phyloP scores from a whole-genome alignment of 2,113 vertebrate genomes.

The Neopipo cinnamomea region DNA sequence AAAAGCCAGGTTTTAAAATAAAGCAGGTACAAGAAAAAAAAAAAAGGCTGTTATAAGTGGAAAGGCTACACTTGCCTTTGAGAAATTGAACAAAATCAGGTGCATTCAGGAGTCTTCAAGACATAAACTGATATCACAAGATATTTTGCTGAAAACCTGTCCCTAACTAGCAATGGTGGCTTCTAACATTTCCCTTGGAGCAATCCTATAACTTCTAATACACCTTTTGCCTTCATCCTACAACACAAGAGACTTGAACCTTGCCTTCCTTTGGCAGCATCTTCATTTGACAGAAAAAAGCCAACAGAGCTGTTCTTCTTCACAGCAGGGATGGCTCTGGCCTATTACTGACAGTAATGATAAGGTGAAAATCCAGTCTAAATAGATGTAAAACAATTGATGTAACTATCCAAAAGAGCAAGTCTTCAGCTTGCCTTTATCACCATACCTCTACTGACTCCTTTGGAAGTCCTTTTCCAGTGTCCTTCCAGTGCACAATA shows the following conservation, averaged over 20 bases:
- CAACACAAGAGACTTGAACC: not conserved
- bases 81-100: not conserved
- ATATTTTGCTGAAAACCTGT: not conserved
- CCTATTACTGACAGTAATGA: not conserved
- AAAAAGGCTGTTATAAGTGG: not conserved
- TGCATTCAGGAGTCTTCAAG: not conserved
- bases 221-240: not conserved
- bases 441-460: not conserved
- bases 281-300: not conserved
- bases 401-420: not conserved
- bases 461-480: no score
- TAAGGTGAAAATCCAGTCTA: not conserved
- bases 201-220: not conserved
- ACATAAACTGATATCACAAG: not conserved
- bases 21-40: not conserved
- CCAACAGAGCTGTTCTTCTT: not conserved
- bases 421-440: not conserved
- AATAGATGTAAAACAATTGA: not conserved
- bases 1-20: constrained; percentile 19
- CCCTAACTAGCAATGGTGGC: not conserved
- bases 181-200: not conserved
- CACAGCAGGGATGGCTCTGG: not conserved
- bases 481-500: no score
- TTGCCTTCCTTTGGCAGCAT: not conserved
- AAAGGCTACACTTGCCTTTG: not conserved